A percentile compares a stretch with the other conserved stretches of the same genome.
phyloP scores from a whole-genome alignment of 1,140 invertebrate species.

The Metopolophium dirhodum region DNA sequence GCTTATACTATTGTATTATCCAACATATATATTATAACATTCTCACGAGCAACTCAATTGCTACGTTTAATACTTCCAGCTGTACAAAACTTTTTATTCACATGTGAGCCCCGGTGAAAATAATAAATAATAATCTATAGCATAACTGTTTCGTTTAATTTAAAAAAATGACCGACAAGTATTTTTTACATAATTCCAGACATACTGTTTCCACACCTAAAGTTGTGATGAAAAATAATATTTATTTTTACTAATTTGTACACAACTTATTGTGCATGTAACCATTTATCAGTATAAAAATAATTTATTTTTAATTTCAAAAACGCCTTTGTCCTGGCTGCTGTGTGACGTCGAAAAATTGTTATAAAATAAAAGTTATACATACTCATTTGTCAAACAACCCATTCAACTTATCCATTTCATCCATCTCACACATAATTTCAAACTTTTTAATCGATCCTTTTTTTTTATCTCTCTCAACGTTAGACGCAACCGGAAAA shows the following conservation, averaged over 20 bases:
- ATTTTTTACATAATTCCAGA: background rate
- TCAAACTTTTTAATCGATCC: background rate
- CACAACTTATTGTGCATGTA: background rate
- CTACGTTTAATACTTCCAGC: background rate
- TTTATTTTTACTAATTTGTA: slow-evolving; percentile 24
- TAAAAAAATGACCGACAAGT: background rate
- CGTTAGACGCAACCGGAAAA: background rate
- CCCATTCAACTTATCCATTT: background rate
- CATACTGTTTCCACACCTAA: background rate
- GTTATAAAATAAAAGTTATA: slow-evolving; percentile 15
- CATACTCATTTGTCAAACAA: slow-evolving; percentile 27
- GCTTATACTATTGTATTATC: background rate
- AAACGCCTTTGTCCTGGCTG: background rate
- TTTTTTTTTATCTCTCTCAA: background rate
- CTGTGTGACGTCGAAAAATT: background rate
- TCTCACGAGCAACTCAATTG: background rate
- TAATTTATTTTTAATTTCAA: background rate
- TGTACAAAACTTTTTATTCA: background rate
- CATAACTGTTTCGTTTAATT: background rate
- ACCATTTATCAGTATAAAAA: slow-evolving; percentile 17
- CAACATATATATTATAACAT: slow-evolving; percentile 18
- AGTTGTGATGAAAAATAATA: slow-evolving; percentile 32
- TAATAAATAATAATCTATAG: background rate
- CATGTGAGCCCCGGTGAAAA: background rate
- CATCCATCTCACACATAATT: slow-evolving; percentile 5